These are phyloP conservation scores for Mayetiola destructor DNA, from an alignment of 2,888 invertebrate species.

Conservation along the genomic window DNA sequence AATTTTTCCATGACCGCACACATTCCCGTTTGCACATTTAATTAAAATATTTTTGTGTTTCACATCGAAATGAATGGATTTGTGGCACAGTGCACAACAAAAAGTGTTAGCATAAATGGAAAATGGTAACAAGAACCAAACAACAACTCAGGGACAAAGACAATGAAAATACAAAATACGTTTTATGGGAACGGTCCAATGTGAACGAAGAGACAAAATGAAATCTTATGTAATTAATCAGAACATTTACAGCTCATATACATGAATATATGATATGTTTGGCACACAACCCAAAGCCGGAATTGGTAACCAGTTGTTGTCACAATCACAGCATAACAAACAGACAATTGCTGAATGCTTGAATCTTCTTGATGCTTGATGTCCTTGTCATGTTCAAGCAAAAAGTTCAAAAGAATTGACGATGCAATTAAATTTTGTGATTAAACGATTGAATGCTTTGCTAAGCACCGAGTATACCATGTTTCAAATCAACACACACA, in stretches of 20 bases:
- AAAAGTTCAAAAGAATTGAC: not conserved
- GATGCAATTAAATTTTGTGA: conserved; percentile 12
- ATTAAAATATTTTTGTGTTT: conserved; percentile 12
- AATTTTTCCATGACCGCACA: conserved; percentile 8
- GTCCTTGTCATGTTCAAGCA: no score
- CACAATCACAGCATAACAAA: no score
- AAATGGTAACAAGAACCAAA: not conserved
- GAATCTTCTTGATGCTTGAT: no score
- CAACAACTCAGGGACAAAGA: not conserved
- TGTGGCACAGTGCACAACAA: not conserved
- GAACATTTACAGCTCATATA: no score
- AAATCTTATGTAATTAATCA: conserved; percentile 13
- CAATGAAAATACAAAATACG: no score
- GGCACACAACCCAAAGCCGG: not conserved
- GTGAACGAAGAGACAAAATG: not conserved
- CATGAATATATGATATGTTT: not conserved
- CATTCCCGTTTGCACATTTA: conserved; percentile 11
- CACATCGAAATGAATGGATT: not conserved
- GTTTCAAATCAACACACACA: no score
- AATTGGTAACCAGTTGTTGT: no score
- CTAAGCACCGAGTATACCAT: not conserved
- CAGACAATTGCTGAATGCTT: not conserved
- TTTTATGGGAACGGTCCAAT: not conserved
- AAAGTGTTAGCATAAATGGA: not conserved
- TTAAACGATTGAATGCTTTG: conserved; percentile 4